Evolutionary conservation across 1,140 invertebrate species (phyloP).

Genomic region (Doryteuthis pealeii): DNA sequence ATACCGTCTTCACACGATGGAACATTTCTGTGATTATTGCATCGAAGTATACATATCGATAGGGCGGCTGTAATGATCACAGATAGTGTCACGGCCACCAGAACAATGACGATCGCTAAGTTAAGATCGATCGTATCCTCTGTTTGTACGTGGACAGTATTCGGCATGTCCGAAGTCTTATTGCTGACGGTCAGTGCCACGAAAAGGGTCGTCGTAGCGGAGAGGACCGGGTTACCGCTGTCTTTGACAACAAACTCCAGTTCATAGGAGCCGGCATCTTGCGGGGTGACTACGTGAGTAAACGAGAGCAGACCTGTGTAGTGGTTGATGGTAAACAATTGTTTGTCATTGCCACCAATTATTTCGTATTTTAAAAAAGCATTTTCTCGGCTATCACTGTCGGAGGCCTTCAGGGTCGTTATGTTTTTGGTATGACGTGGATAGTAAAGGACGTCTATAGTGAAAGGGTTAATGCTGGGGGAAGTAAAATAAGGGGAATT

Average conservation of each 20-base stretch:
- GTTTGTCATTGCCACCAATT: slow-evolving; percentile 31
- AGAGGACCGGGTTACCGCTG: slow-evolving; percentile 27
- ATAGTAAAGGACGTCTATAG: slow-evolving; percentile 32
- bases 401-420: slow-evolving; percentile 36
- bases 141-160: not conserved
- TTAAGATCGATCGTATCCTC: not conserved
- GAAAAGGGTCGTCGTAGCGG: slow-evolving; percentile 13
- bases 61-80: not conserved
- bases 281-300: slow-evolving; percentile 25
- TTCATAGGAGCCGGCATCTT: slow-evolving; percentile 35
- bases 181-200: slow-evolving; percentile 23
- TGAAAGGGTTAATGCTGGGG: slow-evolving; percentile 41
- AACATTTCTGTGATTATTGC: not conserved
- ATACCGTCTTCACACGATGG: too few species aligned
- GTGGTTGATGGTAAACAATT: slow-evolving; percentile 39
- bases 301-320: slow-evolving; percentile 40
- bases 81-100: not conserved
- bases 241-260: slow-evolving; percentile 42
- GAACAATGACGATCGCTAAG: not conserved
- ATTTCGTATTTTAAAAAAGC: slow-evolving; percentile 22
- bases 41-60: not conserved
- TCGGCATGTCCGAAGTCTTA: not conserved
- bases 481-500: slow-evolving; percentile 48
- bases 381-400: slow-evolving; percentile 36
- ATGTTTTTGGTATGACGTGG: slow-evolving; percentile 30